These are phyloP conservation scores for Scaptomyza montana DNA, from an alignment of 1,140 invertebrate species.

Conservation along the genomic window DNA sequence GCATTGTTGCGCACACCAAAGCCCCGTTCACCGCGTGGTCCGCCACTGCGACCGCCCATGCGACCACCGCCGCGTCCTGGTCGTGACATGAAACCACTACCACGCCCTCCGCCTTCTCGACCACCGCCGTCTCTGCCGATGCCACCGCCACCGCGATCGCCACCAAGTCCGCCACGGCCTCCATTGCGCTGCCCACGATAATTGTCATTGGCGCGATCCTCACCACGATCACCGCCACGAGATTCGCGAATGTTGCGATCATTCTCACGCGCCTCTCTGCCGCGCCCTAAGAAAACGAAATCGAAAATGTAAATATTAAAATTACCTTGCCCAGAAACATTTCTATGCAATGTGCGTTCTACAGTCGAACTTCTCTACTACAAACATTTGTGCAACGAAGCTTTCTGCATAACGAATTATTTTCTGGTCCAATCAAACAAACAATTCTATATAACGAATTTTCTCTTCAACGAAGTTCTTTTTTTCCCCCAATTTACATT, in stretches of 20 bases:
- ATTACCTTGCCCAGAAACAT: too few relatives aligned
- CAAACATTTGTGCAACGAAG: too few relatives aligned
- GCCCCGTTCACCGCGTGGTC: conserved; percentile 84
- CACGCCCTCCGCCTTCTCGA: conserved; percentile 85
- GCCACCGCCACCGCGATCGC: conserved; percentile 77
- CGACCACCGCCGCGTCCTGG: conserved; percentile 75
- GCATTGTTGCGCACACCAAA: conserved; percentile 79
- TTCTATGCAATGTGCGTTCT: not conserved
- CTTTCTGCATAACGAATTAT: too few relatives aligned
- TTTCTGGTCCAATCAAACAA: too few relatives aligned
- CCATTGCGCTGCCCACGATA: conserved; percentile 83
- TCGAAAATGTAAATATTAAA: not conserved
- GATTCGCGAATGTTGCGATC: conserved; percentile 82
- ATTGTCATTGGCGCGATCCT: conserved; percentile 74
- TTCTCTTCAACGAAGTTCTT: too few relatives aligned
- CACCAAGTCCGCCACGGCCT: conserved; percentile 56
- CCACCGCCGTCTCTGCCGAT: conserved; percentile 84
- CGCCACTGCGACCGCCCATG: conserved; percentile 83
- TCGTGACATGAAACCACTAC: conserved; percentile 79
- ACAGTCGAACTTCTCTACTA: too few relatives aligned
- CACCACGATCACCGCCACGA: conserved; percentile 85
- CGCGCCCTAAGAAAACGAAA: conserved; percentile 64
- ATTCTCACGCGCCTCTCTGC: conserved; percentile 83
- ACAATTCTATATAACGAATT: too few relatives aligned
- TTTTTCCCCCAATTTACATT: too few relatives aligned